Evolutionary conservation across 2,888 invertebrate species (phyloP).

Genomic region (Coelinius sp.): DNA sequence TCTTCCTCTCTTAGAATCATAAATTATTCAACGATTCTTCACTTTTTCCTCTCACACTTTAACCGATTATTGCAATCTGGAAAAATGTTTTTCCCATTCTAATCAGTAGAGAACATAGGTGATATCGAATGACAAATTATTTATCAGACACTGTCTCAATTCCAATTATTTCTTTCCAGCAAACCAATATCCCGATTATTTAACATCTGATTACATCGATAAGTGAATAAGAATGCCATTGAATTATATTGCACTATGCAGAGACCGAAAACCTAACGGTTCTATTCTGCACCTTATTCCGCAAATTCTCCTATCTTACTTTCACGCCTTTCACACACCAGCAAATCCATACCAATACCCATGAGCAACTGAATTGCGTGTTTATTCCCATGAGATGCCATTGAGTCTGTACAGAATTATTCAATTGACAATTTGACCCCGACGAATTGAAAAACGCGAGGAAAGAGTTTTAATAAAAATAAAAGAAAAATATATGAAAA

Average conservation of each 20-base stretch:
- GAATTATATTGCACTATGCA: not conserved
- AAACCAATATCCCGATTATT: not conserved
- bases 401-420: not conserved
- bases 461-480: not conserved
- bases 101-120: not conserved
- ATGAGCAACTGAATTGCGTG: not conserved
- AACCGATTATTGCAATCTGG: not conserved
- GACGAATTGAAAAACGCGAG: not conserved
- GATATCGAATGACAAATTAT: not conserved
- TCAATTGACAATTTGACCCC: not conserved
- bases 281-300: not conserved
- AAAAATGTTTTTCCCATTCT: not conserved
- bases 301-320: not conserved
- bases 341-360: not conserved
- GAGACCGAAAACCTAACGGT: slow-evolving; percentile 3
- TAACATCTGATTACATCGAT: not conserved
- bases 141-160: not conserved
- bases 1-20: not conserved
- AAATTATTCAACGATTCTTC: not conserved
- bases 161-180: not conserved
- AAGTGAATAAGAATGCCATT: not conserved
- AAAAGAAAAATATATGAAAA: not conserved
- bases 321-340: not conserved
- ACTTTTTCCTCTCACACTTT: not conserved
- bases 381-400: not conserved